Percentiles rank a stretch among this genome's conserved stretches.
phyloP scores from a whole-genome alignment of 1,140 invertebrate species.

The Pinna nobilis region DNA sequence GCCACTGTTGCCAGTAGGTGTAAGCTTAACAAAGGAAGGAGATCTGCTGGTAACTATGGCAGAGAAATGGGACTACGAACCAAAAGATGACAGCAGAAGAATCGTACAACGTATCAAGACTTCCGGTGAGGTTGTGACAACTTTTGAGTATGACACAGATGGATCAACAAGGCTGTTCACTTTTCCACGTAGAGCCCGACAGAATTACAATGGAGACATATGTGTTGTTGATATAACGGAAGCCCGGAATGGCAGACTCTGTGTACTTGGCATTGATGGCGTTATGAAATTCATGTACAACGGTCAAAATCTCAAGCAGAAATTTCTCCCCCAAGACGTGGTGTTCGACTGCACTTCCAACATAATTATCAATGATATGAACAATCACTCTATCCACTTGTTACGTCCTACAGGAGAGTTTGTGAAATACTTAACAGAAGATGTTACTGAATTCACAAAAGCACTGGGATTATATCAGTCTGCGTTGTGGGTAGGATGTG shows the following conservation, averaged over 20 bases:
- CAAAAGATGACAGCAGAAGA: too few relatives aligned
- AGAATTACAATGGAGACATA: background rate
- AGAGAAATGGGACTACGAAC: too few relatives aligned
- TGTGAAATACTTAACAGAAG: background rate
- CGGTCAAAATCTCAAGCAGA: background rate
- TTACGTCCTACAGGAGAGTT: background rate
- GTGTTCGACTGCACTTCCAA: background rate
- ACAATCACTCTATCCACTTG: background rate
- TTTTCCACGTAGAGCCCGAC: background rate
- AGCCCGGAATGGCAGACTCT: background rate
- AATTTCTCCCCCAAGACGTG: background rate
- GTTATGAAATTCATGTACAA: background rate
- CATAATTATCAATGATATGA: background rate
- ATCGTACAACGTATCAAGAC: background rate
- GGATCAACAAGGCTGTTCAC: background rate
- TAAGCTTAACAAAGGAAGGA: too few relatives aligned
- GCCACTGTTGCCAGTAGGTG: too few relatives aligned
- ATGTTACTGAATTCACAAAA: too few relatives aligned
- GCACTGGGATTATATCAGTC: too few relatives aligned
- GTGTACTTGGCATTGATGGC: background rate
- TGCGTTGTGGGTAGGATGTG: too few relatives aligned
- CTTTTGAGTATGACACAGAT: slow-evolving; percentile 4
- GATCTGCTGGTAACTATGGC: too few relatives aligned
- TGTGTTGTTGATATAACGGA: slow-evolving; percentile 3
- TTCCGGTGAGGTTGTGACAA: background rate